Evolutionary conservation across 2,888 invertebrate genomes (phyloP), one percentile per base, ranked within the genome.

Genomic region (Andrena camellia): DNA sequence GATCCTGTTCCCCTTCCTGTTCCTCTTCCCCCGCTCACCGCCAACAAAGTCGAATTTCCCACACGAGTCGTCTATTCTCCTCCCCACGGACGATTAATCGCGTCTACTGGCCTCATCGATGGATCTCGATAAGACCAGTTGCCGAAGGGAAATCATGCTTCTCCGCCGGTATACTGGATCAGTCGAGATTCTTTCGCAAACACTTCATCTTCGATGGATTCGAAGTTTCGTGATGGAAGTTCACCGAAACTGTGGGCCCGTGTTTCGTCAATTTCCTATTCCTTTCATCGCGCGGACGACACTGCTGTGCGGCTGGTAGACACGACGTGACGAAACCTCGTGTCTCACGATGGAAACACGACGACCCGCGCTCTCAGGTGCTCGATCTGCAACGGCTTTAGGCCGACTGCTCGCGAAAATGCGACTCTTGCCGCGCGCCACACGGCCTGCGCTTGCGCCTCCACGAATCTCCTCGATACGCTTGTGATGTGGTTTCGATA

Each of bases 401-500:
- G 85, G 90, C 91, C 90, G 90, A 92, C 92, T 92, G 91, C 87
- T 86, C 59, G 78, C 83, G 86, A 86, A 86, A 86, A 86, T 82
- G 83, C 84, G 81, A 71, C 73, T 68, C 79, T 59, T 78, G 82
- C 77, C 70, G 79, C 80, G 82, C 84, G 78, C 60, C 87, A 83
- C 77, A 59, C 74, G 78, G 31, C 75, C 35, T 80, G 84, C 86
- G 80, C 86, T 72, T 83, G 88, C 85, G 84, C 81, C 63, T 42
- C 60, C 66, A 13, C 20, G 20, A n/a, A 70, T 69, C 78, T 57
- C 62, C 35, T 67, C 66, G 78, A 72, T 68, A 72, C 60, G 13
- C 66, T 57, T 63, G 64, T 33, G 52, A 78, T 64, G 69, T 13
- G 35, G 69, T 74, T 74, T 69, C 67, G 57, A 78, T 71, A 50